Evolutionary conservation across 2,797 vertebrate genomes (phyloP).

Genomic region (Rhabdophis nuchalis): DNA sequence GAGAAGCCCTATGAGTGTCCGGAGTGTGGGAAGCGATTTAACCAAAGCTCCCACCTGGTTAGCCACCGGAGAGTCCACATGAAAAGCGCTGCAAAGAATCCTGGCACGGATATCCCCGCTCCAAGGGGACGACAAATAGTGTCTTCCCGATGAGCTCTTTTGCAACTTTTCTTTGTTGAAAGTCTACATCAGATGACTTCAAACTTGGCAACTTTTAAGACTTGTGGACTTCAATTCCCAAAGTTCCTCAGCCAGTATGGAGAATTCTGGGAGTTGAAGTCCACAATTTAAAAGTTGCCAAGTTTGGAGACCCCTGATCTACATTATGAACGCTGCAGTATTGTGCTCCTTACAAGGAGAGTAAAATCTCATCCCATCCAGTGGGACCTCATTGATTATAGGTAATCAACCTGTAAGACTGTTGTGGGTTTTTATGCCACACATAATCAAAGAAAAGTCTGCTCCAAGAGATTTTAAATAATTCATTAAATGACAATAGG

Average conservation of each 20-base stretch:
- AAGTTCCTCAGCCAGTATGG: background rate
- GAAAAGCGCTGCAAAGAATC: background rate
- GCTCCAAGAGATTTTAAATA: background rate
- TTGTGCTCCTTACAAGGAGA: background rate
- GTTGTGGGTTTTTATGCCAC: background rate
- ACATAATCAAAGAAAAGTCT: background rate
- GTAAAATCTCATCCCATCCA: background rate
- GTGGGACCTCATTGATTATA: background rate
- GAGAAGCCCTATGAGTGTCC: constrained; percentile 16
- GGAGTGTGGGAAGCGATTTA: constrained; percentile 8
- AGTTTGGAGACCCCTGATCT: background rate
- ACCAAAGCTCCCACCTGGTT: background rate
- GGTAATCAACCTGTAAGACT: background rate
- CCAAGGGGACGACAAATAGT: background rate
- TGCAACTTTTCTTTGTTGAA: background rate
- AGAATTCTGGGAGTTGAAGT: background rate
- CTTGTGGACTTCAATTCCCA: background rate
- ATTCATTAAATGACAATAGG: background rate
- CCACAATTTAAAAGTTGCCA: background rate
- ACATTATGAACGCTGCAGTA: background rate
- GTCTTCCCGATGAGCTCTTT: background rate
- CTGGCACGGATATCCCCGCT: accelerated
- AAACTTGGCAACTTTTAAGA: background rate
- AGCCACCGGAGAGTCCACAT: background rate
- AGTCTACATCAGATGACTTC: background rate